Percentiles rank a stretch among this genome's conserved stretches.
Evolutionary conservation across 2,888 invertebrate genomes (phyloP).

Genomic region (Lochmaea crataegi): DNA sequence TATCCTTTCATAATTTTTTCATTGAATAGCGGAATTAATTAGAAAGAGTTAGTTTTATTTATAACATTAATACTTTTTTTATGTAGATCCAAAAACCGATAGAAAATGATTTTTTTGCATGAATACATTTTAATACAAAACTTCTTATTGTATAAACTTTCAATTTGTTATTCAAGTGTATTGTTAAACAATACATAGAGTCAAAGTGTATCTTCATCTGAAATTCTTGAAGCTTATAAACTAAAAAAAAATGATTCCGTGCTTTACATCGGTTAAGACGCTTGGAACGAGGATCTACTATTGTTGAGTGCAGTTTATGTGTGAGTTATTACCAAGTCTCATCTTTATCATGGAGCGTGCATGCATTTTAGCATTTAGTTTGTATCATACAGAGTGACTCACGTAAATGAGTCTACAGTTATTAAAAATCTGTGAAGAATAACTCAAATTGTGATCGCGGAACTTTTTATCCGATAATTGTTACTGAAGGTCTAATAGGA

Average conservation of each 20-base stretch:
- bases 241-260: conserved; percentile 54
- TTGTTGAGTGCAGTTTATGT: conserved; percentile 51
- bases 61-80: no score
- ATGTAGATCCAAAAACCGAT: no score
- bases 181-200: conserved; percentile 56
- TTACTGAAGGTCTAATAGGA: no score
- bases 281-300: conserved; percentile 49
- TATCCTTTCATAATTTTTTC: no score
- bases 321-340: conserved; percentile 49
- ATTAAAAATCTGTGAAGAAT: no score
- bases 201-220: conserved; percentile 62
- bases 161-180: conserved; percentile 58
- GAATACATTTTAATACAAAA: no score
- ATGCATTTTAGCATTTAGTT: conserved; percentile 44
- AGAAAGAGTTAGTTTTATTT: no score
- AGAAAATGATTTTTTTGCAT: no score
- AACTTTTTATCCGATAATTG: no score
- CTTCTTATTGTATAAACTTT: conserved; percentile 15
- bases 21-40: no score
- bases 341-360: conserved; percentile 49
- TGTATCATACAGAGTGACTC: conserved; percentile 38
- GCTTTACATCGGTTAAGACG: conserved; percentile 57
- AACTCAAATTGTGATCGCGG: no score
- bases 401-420: background rate
- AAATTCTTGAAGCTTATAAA: conserved; percentile 55